Percentiles rank a stretch among this genome's conserved stretches.
Conservation (phyloP, 1,140 invertebrate species). For the Drosophila ficusphila region DNA sequence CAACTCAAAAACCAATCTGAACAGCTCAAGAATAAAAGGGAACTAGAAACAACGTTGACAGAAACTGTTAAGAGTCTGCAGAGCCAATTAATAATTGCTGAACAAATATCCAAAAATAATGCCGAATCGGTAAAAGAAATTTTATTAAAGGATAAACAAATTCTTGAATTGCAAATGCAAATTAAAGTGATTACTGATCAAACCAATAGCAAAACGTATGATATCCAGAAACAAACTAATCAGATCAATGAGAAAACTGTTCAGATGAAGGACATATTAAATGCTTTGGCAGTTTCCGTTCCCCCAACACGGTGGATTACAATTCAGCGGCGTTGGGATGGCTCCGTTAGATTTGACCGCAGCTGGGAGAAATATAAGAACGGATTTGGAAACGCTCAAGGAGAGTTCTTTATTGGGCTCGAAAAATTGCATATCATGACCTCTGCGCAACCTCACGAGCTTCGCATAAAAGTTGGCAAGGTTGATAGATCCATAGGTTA, state of each 20-base stretch:
- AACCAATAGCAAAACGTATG: not conserved
- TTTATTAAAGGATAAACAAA: no score
- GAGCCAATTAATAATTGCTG: not conserved
- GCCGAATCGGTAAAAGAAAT: no score
- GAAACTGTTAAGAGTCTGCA: not conserved
- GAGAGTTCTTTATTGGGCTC: slow-evolving; percentile 87
- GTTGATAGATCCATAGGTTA: slow-evolving; percentile 85
- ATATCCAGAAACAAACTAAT: not conserved
- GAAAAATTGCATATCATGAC: slow-evolving; percentile 86
- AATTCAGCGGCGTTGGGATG: slow-evolving; percentile 86
- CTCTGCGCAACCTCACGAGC: slow-evolving; percentile 85
- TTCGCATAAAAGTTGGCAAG: slow-evolving; percentile 88
- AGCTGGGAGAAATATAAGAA: slow-evolving; percentile 84
- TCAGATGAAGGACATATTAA: no score
- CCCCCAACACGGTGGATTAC: slow-evolving; percentile 85
- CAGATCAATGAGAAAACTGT: not conserved
- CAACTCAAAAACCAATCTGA: no score
- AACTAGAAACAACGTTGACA: no score
- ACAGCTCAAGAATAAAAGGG: no score
- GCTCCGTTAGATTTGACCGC: not conserved
- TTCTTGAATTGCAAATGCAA: not conserved
- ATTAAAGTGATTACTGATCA: not conserved
- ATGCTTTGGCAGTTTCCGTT: no score
- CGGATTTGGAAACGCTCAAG: slow-evolving; percentile 85
- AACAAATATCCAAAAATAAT: not conserved